These are phyloP conservation scores for Myrmecobius fasciatus DNA, from an alignment of 2,113 vertebrate species.

Conservation along the genomic window DNA sequence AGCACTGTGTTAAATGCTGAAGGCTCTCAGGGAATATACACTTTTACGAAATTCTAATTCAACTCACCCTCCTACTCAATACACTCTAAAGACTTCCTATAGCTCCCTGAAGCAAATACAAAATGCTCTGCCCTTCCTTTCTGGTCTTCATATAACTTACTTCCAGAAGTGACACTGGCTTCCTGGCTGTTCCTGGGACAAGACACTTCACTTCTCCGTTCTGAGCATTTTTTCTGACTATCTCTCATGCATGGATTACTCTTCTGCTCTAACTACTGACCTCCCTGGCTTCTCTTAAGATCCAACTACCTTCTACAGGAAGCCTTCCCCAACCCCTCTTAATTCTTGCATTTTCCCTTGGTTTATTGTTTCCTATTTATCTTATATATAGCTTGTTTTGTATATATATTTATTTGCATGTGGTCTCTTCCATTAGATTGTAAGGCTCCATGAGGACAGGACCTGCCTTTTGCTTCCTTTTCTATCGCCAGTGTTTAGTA, in stretches of 20 bases:
- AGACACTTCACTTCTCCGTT: neutral
- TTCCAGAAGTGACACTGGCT: neutral
- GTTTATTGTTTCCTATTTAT: neutral
- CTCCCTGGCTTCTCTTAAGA: neutral
- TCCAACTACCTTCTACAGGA: neutral
- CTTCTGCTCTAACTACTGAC: neutral
- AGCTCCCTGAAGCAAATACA: neutral
- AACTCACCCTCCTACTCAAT: neutral
- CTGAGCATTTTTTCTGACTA: neutral
- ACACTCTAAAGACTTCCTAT: neutral
- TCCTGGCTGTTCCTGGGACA: neutral
- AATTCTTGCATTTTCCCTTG: neutral
- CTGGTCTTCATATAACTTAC: neutral
- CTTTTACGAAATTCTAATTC: neutral
- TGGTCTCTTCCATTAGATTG: neutral
- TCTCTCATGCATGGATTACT: neutral
- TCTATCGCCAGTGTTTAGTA: neutral
- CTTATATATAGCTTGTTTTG: neutral
- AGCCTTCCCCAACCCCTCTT: neutral
- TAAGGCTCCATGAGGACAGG: neutral
- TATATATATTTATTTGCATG: neutral
- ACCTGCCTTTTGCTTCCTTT: neutral
- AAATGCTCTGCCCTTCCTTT: neutral
- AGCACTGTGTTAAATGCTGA: neutral
- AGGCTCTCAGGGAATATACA: neutral